Base-by-base conservation (phyloP, 2,888 invertebrate genomes). In the Drosophila anomalata region DNA sequence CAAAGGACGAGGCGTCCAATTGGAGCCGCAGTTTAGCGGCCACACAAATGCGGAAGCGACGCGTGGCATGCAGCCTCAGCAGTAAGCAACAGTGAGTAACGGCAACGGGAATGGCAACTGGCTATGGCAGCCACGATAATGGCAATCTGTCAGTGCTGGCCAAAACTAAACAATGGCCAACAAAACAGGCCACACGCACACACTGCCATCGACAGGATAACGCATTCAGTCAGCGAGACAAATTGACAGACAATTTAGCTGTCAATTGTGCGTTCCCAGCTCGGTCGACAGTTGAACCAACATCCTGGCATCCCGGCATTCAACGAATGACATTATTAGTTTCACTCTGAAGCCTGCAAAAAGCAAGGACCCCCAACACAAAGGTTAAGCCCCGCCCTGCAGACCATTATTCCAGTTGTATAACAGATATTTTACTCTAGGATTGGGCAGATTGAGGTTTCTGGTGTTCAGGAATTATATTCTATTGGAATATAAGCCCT, bases 191-290 rank as follows among this genome's bases (percentile, higher is more conserved):
- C 54, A 59, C 22, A 44, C 53, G 50, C 41, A 33, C 53, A 56
- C 47, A 22, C 41, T 44, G 58, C n/a, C 47, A 33, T 12, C 51
- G 41, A 59, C 50, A 63, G 59, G 56, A 52, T 59, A 79, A 78
- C 78, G 69, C 68, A 75, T 74, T 77, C 86, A 77, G 86, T 46
- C 68, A 76, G 83, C 73, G 76, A 82, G 83, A 86, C 88, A 84
- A 84, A 84, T 88, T 84, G 88, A 83, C 84, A 88, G 78, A 84
- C 88, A 84, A 88, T 86, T 88, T 79, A 78, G 75, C 86, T 86
- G 88, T 86, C 84, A 88, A 83, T 84, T 79, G 88, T 77, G 71
- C 70, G 67, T 73, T 73, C 72, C 65, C 62, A n/a, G 50, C 8
- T 31, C 67, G 85, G 53, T 59, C 60, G 76, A 31, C 58, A 52